These are phyloP conservation scores for Clostera curtula DNA, from an alignment of 2,888 invertebrate species.

Conservation along the genomic window DNA sequence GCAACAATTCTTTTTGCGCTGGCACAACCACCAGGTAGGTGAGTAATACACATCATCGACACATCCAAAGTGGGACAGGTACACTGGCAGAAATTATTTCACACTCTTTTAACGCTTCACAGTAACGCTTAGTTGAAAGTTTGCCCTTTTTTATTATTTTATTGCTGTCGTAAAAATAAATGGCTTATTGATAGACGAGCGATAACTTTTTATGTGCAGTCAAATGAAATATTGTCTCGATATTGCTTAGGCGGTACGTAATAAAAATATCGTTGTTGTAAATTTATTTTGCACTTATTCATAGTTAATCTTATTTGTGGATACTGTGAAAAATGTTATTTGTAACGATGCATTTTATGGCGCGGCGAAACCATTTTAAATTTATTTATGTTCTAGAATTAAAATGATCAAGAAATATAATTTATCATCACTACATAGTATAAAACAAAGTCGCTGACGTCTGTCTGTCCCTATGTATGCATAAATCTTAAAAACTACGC, in stretches of 20 bases:
- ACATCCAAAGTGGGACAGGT: constrained; percentile 39
- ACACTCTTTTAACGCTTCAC: constrained; percentile 16
- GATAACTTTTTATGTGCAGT: not conserved
- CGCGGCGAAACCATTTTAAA: too few relatives aligned
- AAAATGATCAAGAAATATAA: too few relatives aligned
- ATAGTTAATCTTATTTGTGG: too few relatives aligned
- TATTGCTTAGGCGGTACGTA: not conserved
- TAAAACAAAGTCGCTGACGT: too few relatives aligned
- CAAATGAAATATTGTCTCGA: not conserved
- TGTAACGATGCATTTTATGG: too few relatives aligned
- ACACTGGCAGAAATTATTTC: constrained; percentile 21
- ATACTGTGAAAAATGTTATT: too few relatives aligned
- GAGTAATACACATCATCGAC: constrained; percentile 50
- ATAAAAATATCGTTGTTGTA: too few relatives aligned
- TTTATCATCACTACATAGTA: too few relatives aligned
- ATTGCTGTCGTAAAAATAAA: constrained; percentile 2
- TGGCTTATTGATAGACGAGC: not conserved
- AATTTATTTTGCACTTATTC: too few relatives aligned
- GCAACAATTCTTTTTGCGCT: constrained; percentile 88
- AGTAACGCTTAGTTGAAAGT: constrained; percentile 16
- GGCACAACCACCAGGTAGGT: constrained; percentile 88
- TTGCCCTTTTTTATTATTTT: constrained; percentile 11
- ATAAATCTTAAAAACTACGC: too few relatives aligned
- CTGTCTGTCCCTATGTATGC: too few relatives aligned
- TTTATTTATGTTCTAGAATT: too few relatives aligned